A percentile compares a stretch with the other conserved stretches of the same genome.
These are phyloP conservation scores for Holothuria leucospilota DNA, from an alignment of 53 echinoderm and acorn worm genomes.

Conservation along the genomic window DNA sequence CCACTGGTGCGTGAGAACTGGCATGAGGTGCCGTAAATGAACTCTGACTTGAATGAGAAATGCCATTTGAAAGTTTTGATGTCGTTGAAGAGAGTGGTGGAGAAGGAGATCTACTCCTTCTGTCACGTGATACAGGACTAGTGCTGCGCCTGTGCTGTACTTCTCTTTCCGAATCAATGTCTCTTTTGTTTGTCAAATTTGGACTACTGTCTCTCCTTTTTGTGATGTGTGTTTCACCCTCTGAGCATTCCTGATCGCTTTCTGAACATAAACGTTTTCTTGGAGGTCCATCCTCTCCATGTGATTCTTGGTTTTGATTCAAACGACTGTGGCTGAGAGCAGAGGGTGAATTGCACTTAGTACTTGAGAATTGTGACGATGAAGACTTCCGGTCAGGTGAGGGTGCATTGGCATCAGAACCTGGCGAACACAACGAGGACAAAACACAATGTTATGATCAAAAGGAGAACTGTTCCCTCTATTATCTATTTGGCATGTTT, in stretches of 20 bases:
- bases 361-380: slow-evolving; percentile 11
- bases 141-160: slow-evolving; percentile 13
- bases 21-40: slow-evolving; percentile 79
- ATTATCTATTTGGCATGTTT: no score
- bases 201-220: slow-evolving; percentile 17
- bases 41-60: slow-evolving; percentile 35
- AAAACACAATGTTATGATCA: no score
- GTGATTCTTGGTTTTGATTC: slow-evolving; percentile 9
- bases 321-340: background rate
- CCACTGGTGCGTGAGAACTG: slow-evolving; percentile 83
- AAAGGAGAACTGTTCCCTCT: no score
- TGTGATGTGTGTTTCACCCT: background rate
- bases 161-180: slow-evolving; percentile 21
- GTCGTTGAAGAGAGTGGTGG: slow-evolving; percentile 26
- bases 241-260: slow-evolving; percentile 4
- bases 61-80: slow-evolving; percentile 26
- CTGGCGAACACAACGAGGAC: background rate
- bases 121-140: slow-evolving; percentile 29
- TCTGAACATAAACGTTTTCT: slow-evolving; percentile 46
- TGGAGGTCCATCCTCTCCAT: slow-evolving; percentile 9
- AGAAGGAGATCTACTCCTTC: slow-evolving; percentile 22
- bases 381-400: slow-evolving; percentile 25
- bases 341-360: slow-evolving; percentile 49
- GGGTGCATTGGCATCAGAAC: background rate
- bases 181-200: slow-evolving; percentile 23